phyloP scores from a whole-genome alignment of 2,113 vertebrate genomes.

The Turnix velox region DNA sequence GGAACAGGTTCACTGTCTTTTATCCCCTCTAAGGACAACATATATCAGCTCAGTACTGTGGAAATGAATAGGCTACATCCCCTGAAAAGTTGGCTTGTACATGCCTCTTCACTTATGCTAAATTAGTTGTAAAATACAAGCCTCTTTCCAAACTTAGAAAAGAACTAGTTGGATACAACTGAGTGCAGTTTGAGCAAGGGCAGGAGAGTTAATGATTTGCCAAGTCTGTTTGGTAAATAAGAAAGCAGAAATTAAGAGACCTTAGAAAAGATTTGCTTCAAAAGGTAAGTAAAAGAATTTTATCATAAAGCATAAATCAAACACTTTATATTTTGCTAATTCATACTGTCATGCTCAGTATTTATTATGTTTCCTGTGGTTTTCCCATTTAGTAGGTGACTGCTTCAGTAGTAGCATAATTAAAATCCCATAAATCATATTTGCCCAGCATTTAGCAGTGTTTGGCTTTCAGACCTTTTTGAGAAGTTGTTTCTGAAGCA shows the following conservation, averaged over 20 bases:
- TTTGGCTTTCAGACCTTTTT: background rate
- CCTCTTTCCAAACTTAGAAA: background rate
- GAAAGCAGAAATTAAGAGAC: conserved; percentile 31
- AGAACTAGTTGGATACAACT: background rate
- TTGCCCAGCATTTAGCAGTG: background rate
- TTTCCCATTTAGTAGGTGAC: background rate
- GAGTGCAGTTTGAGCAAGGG: background rate
- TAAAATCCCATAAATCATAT: conserved; percentile 3
- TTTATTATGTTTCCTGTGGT: background rate
- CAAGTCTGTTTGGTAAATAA: conserved; percentile 35
- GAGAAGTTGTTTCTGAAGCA: background rate
- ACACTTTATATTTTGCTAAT: background rate
- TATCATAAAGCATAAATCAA: conserved; percentile 9
- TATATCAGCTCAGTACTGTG: background rate
- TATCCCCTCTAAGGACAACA: background rate
- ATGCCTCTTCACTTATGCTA: background rate
- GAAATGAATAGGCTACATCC: background rate
- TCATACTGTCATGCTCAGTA: background rate
- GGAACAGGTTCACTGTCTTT: background rate
- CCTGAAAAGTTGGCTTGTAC: background rate
- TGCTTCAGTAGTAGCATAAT: background rate
- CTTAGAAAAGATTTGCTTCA: background rate
- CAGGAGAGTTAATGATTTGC: background rate
- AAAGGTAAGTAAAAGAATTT: conserved; percentile 27
- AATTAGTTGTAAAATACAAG: background rate